phyloP scores from a whole-genome alignment of 1,140 invertebrate species.

The Trichonephila clavipes region DNA sequence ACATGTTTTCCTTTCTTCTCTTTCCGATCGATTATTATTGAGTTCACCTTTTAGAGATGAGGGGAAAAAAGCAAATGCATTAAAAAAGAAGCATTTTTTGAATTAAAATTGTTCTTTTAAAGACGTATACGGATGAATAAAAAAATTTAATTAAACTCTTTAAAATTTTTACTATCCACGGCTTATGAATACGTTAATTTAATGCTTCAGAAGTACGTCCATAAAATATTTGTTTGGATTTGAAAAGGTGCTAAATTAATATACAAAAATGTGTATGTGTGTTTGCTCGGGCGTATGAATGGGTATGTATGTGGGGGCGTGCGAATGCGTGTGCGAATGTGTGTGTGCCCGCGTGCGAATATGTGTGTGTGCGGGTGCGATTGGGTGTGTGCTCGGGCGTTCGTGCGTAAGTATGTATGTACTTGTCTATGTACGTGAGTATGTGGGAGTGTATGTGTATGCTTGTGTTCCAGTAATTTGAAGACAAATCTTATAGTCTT shows the following conservation, averaged over 20 bases:
- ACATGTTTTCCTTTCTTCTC: background rate
- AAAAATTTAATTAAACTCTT: background rate
- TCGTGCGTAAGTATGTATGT: too few relatives aligned
- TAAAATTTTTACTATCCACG: background rate
- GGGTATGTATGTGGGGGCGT: too few relatives aligned
- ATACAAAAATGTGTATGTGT: too few relatives aligned
- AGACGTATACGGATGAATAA: background rate
- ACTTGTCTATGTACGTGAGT: too few relatives aligned
- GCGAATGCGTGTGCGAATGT: too few relatives aligned
- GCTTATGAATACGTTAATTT: background rate
- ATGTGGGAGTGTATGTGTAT: too few relatives aligned
- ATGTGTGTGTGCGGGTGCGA: too few relatives aligned
- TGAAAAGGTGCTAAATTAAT: background rate
- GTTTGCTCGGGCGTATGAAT: too few relatives aligned
- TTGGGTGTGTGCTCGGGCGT: too few relatives aligned
- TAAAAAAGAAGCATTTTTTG: background rate
- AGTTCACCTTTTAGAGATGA: background rate
- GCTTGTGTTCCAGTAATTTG: too few relatives aligned
- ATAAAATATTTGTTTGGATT: background rate
- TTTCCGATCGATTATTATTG: constrained; percentile 16
- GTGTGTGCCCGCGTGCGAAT: too few relatives aligned
- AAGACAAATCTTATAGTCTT: too few relatives aligned
- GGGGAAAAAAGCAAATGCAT: background rate
- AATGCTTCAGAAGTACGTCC: background rate
- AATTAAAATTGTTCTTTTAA: constrained; percentile 24